Evolutionary conservation across 2,797 vertebrate species (phyloP), one percentile per base, ranked within the genome.

Genomic region (Enoplosus armatus): DNA sequence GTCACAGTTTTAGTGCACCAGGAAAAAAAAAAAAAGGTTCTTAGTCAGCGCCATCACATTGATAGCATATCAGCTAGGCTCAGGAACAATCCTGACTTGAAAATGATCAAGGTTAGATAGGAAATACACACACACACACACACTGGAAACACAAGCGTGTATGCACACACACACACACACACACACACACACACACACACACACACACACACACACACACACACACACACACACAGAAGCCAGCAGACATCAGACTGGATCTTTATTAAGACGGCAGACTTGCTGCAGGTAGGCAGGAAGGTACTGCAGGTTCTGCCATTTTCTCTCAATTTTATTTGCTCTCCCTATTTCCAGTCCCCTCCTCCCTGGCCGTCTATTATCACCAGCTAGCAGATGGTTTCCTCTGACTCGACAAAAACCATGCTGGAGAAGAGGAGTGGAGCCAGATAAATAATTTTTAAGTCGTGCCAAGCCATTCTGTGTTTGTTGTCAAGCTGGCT

Each of bases 351-450:
- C 79, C 86, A 87, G 90, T 89, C 84, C 80, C 79, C 81, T 85
- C 94, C 90, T 95, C 95, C 95, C 94, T 80, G 86, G 94, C 73
- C 77, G 76, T 89, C 92, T 93, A 96, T 96, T 94, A 95, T 96
- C 93, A 89, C 82, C 86, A 84, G 90, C 90, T 89, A 93, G 92
- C 94, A 95, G 94, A 94, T 94, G 92, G 93, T 93, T 94, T 89
- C 90, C 92, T 94, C 92, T 89, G 90, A 94, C 91, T 93, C 85
- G 82, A 93, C 92, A 92, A 90, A 92, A 92, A 91, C 75, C 80
- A 77, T 83, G 87, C 87, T 76, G 87, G 82, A 89, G 83, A 83
- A 79, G 64, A 88, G 82, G 80, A 87, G 79, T 67, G 60, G 61
- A 81, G 89, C 85, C 85, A 90, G 85, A 93, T 86, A 88, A 92